phyloP scores from a whole-genome alignment of 2,797 vertebrate genomes.

The Channallabes apus region DNA sequence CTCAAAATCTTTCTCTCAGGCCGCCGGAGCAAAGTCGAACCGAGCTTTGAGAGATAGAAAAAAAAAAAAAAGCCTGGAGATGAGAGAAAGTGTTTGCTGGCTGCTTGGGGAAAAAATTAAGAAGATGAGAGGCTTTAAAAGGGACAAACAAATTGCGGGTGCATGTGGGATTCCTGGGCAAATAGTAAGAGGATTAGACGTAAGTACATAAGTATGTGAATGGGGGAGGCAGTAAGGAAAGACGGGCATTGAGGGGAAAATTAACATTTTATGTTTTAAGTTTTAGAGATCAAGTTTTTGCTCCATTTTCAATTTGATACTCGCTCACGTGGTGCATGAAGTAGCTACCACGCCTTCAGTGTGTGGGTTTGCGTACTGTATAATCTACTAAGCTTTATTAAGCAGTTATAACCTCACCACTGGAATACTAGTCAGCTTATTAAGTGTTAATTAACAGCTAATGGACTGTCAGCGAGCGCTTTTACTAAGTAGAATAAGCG shows the following conservation, averaged over 20 bases:
- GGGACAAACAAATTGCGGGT: neutral
- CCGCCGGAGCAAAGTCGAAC: neutral
- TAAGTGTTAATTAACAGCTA: constrained; percentile 21
- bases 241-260: constrained; percentile 16
- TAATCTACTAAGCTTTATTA: neutral
- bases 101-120: constrained; percentile 5
- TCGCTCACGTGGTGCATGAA: neutral
- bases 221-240: neutral
- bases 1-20: constrained; percentile 2
- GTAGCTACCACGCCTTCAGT: neutral
- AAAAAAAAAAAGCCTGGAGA: constrained; percentile 1
- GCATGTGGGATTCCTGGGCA: constrained; percentile 25
- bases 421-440: neutral
- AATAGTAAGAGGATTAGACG: constrained; percentile 41
- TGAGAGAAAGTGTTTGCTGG: neutral
- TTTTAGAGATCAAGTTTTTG: neutral
- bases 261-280: constrained; percentile 8
- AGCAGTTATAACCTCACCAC: neutral
- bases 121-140: constrained; percentile 23
- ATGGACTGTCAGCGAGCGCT: constrained; percentile 3
- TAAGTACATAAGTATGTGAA: constrained; percentile 42
- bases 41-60: constrained; percentile 19
- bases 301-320: neutral
- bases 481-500: constrained; percentile 34
- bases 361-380: neutral